Base-by-base conservation (phyloP, 2,113 vertebrate genomes). In the Speoplatyrhinus poulsoni region DNA sequence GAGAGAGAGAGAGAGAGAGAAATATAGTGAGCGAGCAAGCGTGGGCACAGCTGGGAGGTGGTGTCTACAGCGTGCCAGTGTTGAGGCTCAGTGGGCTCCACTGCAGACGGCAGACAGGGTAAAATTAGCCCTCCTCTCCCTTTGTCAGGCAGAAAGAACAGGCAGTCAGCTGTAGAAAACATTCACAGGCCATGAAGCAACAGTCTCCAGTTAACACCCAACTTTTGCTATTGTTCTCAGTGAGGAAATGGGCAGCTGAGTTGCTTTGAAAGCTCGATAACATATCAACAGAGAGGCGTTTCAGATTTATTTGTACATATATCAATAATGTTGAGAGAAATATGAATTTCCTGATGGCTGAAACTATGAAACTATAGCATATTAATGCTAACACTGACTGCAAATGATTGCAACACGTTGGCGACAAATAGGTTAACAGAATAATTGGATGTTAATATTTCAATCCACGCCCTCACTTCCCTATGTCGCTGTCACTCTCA, bases 51-150 rank as follows among this genome's bases (percentile, higher is more conserved):
- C 83, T 89, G 88, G 73, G 87, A 85, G 80, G 78, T 86, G 84
- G 81, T 82, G 83, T 85, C 85, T 88, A 83, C 75, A 80, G 81
- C 76, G 58, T 61, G 63, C 63, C 76, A 63, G 77, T 86, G 86
- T 81, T 85, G 77, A 83, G 84, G 80, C 87, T 89, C 88, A 89
- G 80, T 84, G 75, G 52, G 77, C 69, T 87, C 70, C 56, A n/a
- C 76, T 79, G 84, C 82, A 88, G 81, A 85, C 83, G 81, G 76
- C 72, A 79, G 79, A 72, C 79, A 73, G 75, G 72, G 67, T 83
- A 58, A 84, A 87, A 87, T 87, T 82, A 84, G 76, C 73, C 73
- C 65, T 75, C 63, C 62, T 76, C 61, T 57, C 11, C 52, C 55
- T 76, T 74, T 82, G 80, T 84, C 67, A 76, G 62, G 50, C 61